Evolutionary conservation across 2,888 invertebrate species (phyloP).

Genomic region (Abrostola triplasia): DNA sequence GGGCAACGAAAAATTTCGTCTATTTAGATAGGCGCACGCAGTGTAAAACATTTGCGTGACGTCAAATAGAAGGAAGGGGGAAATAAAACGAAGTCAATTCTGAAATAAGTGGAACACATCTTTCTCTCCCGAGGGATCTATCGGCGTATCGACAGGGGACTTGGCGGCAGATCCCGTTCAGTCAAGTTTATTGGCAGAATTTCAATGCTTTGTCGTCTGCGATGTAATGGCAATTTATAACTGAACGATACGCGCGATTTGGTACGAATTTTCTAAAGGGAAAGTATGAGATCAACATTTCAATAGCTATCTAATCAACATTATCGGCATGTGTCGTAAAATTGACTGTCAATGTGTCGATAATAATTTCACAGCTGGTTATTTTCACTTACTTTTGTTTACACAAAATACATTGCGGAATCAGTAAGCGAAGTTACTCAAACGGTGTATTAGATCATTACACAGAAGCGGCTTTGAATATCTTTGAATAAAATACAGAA

Average conservation of each 20-base stretch:
- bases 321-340: constrained; percentile 40
- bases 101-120: constrained; percentile 77
- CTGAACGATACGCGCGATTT: constrained; percentile 62
- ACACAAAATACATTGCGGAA: constrained; percentile 7
- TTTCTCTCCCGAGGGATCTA: constrained; percentile 74
- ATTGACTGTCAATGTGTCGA: constrained; percentile 48
- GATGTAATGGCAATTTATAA: constrained; percentile 75
- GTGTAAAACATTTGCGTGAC: constrained; percentile 57
- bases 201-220: constrained; percentile 77
- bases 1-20: constrained; percentile 33
- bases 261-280: constrained; percentile 50
- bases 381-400: constrained; percentile 8
- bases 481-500: constrained; percentile 1
- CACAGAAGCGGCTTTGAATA: constrained; percentile 2
- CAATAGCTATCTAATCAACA: constrained; percentile 60
- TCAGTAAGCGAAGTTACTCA: constrained; percentile 10
- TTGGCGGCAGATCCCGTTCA: constrained; percentile 69
- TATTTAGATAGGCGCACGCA: constrained; percentile 56
- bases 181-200: constrained; percentile 79
- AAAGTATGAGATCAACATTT: constrained; percentile 58
- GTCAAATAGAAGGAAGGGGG: constrained; percentile 59
- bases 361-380: constrained; percentile 37
- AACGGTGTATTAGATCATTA: constrained; percentile 12
- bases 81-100: constrained; percentile 75
- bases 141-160: constrained; percentile 75